Base-by-base conservation (phyloP, 2,797 vertebrate species). In the Helarctos malayanus region DNA sequence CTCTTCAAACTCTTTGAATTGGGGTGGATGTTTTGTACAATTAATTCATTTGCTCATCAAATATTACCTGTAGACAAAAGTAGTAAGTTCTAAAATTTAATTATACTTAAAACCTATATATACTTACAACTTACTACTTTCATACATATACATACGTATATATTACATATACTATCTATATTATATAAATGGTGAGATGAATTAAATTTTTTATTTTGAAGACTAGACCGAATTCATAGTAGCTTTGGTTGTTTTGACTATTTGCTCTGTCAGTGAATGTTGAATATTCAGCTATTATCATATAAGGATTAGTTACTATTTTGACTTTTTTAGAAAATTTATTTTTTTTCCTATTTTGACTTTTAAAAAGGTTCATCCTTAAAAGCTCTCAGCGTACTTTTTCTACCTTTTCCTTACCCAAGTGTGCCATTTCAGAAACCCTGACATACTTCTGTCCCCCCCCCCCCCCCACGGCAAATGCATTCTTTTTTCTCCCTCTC, bases 191-290 rank as follows among this genome's bases (percentile, higher is more conserved):
- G 14, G 82, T 75, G 84, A 76, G 38, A 59, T 82, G n/a, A 92
- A 82, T 68, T 18, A 59, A 59, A 52, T n/a, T 90, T 41, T 69
- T 89, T 86, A 56, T 69, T 89, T 89, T 79, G 54, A 93, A 86
- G 56, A 12, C 49, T 68, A 73, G 38, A 73, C 10, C 85, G 41
- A 95, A 81, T 85, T 95, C 65, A 83, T 76, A 85, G 85, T 68
- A 92, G 80, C n/a, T 73, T 89, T 92, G 63, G 47, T 85, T 68
- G 23, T 69, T 88, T 94, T 89, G 25, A 89, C 69, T 92, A 29
- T 89, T 78, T 83, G 71, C 16, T 59, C 41, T 47, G 23, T 89
- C 35, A 69, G 5, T 76, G 29, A 23, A 61, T 79, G 71, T 54
- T 71, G 69, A 83, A 88, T 89, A 84, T 84, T 88, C 29, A 94